Percentiles rank a stretch among this genome's conserved stretches.
phyloP scores from a whole-genome alignment of 2,888 invertebrate species.

The Sclerodermus sp. region DNA sequence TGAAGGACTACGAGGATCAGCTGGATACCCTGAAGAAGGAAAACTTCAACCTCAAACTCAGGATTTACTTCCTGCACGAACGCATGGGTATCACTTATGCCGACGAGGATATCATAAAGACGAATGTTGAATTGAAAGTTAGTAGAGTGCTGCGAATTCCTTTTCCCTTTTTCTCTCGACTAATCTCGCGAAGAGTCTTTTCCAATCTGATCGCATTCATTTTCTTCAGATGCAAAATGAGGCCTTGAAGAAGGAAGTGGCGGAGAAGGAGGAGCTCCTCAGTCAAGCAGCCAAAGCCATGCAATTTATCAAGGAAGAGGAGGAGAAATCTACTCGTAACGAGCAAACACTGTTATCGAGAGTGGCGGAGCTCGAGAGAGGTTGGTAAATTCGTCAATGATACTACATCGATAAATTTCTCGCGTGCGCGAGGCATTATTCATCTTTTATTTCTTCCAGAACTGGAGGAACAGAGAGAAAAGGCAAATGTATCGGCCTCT shows the following conservation, averaged over 20 bases:
- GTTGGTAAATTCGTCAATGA: slow-evolving; percentile 24
- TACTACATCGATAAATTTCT: background rate
- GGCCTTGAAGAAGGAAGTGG: slow-evolving; percentile 73
- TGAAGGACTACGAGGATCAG: slow-evolving; percentile 90
- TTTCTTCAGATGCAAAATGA: slow-evolving; percentile 72
- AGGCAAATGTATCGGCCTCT: too few species aligned
- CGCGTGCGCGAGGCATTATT: too few species aligned
- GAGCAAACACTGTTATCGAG: slow-evolving; percentile 45
- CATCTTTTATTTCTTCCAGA: too few species aligned
- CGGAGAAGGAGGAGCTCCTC: slow-evolving; percentile 81
- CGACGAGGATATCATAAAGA: slow-evolving; percentile 69
- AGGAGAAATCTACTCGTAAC: slow-evolving; percentile 56
- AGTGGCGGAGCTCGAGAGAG: slow-evolving; percentile 44
- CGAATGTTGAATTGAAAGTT: slow-evolving; percentile 70
- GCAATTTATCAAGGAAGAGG: slow-evolving; percentile 71
- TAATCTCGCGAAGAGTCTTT: too few species aligned
- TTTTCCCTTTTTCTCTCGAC: too few species aligned
- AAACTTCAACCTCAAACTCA: slow-evolving; percentile 88
- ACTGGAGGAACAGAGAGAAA: too few species aligned
- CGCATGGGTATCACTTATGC: slow-evolving; percentile 70
- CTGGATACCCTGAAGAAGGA: slow-evolving; percentile 81
- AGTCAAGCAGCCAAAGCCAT: slow-evolving; percentile 84
- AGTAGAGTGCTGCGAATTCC: slow-evolving; percentile 12
- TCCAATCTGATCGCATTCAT: too few species aligned
- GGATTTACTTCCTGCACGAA: slow-evolving; percentile 90